A percentile compares a stretch with the other conserved stretches of the same genome.
Evolutionary conservation across 2,888 invertebrate genomes (phyloP).

Genomic region (Eupithecia vulgata): DNA sequence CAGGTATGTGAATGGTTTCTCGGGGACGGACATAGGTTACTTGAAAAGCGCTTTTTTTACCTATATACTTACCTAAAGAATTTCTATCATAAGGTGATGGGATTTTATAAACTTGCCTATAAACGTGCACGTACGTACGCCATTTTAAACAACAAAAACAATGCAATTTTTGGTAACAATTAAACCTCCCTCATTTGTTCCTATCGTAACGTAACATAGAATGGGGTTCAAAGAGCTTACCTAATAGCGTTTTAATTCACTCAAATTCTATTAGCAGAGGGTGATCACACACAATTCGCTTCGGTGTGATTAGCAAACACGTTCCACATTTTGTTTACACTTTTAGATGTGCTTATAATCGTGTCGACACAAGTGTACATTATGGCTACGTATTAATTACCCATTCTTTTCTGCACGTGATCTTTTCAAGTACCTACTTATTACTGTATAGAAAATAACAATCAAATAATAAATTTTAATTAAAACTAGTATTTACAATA

Average conservation of each 20-base stretch:
- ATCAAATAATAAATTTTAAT: no score
- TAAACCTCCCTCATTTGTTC: conserved; percentile 27
- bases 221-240: conserved; percentile 60
- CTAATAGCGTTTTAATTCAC: conserved; percentile 76
- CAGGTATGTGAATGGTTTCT: no score
- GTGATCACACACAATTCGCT: conserved; percentile 76
- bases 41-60: no score
- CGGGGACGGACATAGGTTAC: no score
- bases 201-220: conserved; percentile 37
- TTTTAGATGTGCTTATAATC: conserved; percentile 48
- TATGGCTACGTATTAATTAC: neutral
- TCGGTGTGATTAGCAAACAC: conserved; percentile 75
- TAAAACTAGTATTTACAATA: no score
- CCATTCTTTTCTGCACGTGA: neutral
- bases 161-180: conserved; percentile 22
- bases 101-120: no score
- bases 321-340: conserved; percentile 67
- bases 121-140: neutral
- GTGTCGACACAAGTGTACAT: conserved; percentile 52
- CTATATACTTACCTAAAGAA: no score
- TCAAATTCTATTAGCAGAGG: conserved; percentile 65
- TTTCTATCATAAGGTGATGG: no score
- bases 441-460: no score
- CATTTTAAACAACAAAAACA: conserved; percentile 9
- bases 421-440: no score